These are phyloP conservation scores for Chrysomela aeneicollis DNA, from an alignment of 2,888 invertebrate species.

Conservation along the genomic window DNA sequence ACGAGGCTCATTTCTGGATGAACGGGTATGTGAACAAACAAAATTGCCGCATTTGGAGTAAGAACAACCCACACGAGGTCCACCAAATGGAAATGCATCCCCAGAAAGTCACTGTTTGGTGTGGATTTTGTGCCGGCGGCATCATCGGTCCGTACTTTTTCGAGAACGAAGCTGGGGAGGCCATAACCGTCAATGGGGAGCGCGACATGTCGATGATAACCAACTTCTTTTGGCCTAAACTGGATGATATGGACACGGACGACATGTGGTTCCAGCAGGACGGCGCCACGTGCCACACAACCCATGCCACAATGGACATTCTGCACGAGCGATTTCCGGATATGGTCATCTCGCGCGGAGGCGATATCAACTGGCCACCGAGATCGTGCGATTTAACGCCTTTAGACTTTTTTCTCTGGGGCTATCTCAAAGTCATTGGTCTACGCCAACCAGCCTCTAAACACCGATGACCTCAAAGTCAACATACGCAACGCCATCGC, in stretches of 20 bases:
- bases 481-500: not conserved
- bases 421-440: not conserved
- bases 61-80: slow-evolving; percentile 7
- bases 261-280: too few species aligned
- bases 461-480: not conserved
- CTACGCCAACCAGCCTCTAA: not conserved
- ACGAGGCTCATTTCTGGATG: too few species aligned
- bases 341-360: too few species aligned
- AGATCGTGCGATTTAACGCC: not conserved
- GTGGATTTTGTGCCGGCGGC: too few species aligned
- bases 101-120: slow-evolving; percentile 12
- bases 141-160: slow-evolving; percentile 24
- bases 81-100: slow-evolving; percentile 2
- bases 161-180: slow-evolving; percentile 10
- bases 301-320: too few species aligned
- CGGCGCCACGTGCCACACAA: too few species aligned
- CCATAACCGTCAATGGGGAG: slow-evolving; percentile 19
- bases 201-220: slow-evolving; percentile 18
- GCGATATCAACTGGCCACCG: not conserved
- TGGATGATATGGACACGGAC: too few species aligned
- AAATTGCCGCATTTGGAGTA: slow-evolving; percentile 14
- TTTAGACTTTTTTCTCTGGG: not conserved
- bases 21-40: too few species aligned
- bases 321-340: too few species aligned
- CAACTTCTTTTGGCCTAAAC: too few species aligned